Evolutionary conservation across 2,113 vertebrate genomes (phyloP), one percentile per base, ranked within the genome.

Genomic region (Urocitellus parryii): DNA sequence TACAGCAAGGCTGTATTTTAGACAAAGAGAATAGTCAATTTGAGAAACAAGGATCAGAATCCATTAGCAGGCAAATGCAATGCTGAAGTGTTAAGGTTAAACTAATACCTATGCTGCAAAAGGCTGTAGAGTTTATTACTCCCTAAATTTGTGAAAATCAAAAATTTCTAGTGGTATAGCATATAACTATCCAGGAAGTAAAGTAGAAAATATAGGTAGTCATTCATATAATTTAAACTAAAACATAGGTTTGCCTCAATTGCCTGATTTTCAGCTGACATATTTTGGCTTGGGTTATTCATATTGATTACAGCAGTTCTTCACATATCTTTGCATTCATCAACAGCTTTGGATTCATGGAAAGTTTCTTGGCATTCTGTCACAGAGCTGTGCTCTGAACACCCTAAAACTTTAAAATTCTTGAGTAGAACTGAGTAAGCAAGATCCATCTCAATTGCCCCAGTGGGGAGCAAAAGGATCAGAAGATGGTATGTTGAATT

Each of bases 401-500:
- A 78, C 34, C 78, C 5, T 1, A 37, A 83, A 88, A 73, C 29
- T 89, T 90, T 5, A 61, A 87, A 89, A 76, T 89, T 90, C 39
- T 84, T 56, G 11, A 68, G 39, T 53, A 39, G n/a, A 79, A 68
- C 34, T 7, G 20, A 73, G 4, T 79, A 29, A 53, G 25, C 72
- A 65, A 92, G 77, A 78, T 96, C 13, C 12, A 56, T 92, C 8
- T 92, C 82, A 93, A 2, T 76, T 88, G 77, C 42, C 74, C 87
- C 58, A 48, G 20, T 51, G 48, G 37, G 25, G 32, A 93, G 58
- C 32, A 92, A 88, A 91, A 91, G 74, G 67, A 88, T 93, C 87
- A 93, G 14, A 25, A 84, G 61, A 95, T 22, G 84, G 67, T 65
- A 76, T 20, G 48, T 68, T 77, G 96, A 89, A 97, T 96, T 95